Evolutionary conservation across 2,888 invertebrate species (phyloP), one percentile per base, ranked within the genome.

Genomic region (Chymomyza caudatula): DNA sequence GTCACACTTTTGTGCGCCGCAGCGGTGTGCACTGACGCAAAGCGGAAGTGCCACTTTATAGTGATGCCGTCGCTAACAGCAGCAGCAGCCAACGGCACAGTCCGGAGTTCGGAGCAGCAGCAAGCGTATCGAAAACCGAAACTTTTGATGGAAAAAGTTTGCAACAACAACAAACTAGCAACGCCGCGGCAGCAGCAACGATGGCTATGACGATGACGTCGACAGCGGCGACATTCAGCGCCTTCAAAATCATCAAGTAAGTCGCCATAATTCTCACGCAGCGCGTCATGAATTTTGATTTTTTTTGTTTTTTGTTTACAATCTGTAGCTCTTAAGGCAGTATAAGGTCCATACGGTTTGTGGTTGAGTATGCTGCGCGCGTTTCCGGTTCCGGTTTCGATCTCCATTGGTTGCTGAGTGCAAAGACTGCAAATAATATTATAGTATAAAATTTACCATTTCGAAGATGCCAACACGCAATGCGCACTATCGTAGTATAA

Each of bases 91-190:
- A 65, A 55, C 55, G 66, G 60, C 15, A 43, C 19, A 22, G 51
- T 56, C 73, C 22, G 49, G 54, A 25, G 54, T 55, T 15, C 19
- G 62, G 15, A 22, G 20, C 62, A 65, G 60, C 69, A 71, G 69
- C 57, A 63, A 72, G 78, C 84, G 81, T 76, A 87, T 79, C 87
- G 78, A 84, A 77, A 87, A 74, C 84, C 72, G 75, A 87, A 86
- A 86, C 82, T 86, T 86, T 86, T 86, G 86, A 86, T 86, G 87
- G 87, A 84, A 86, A 86, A 86, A 86, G 86, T 86, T 86, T 86
- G 69, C 76, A 78, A 74, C 73, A 85, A 78, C 82, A 82, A 84
- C 84, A 85, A 85, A 82, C 78, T 66, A 67, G 63, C 54, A 20
- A 23, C n/a, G n/a, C n/a, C n/a, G n/a, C n/a, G n/a, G n/a, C n/a